Conservation (phyloP, 2,888 invertebrate genomes). For the Torymus tubicola region DNA sequence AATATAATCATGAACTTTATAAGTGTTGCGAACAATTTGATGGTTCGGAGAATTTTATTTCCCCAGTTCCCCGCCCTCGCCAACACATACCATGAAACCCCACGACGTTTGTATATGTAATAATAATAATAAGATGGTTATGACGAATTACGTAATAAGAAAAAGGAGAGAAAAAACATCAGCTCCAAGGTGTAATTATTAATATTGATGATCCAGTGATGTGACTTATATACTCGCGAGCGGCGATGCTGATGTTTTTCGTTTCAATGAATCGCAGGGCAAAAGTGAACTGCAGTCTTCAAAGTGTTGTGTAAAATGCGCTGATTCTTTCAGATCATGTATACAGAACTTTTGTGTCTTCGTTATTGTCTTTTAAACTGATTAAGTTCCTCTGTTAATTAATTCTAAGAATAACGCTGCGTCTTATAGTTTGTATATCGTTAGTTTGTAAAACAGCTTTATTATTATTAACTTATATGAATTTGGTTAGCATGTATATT, state of each 20-base stretch:
- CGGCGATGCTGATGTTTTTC: constrained; percentile 12
- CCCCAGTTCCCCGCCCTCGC: background rate
- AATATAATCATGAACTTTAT: constrained; percentile 57
- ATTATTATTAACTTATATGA: too few relatives aligned
- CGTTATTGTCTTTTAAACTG: background rate
- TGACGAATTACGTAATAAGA: constrained; percentile 13
- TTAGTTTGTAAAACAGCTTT: too few relatives aligned
- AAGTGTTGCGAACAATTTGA: constrained; percentile 50
- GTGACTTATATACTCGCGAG: background rate
- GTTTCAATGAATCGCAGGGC: constrained; percentile 19
- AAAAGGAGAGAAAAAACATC: background rate
- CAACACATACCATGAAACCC: background rate
- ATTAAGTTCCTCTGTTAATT: constrained; percentile 34
- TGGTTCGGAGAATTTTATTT: constrained; percentile 33
- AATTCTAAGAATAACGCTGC: constrained; percentile 15
- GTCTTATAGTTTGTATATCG: background rate
- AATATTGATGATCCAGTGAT: background rate
- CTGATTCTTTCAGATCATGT: background rate
- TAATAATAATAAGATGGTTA: constrained; percentile 1
- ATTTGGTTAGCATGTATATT: too few relatives aligned
- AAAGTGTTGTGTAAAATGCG: constrained; percentile 14
- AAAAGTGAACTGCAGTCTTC: constrained; percentile 14
- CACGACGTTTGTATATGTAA: constrained; percentile 48
- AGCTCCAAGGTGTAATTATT: constrained; percentile 18
- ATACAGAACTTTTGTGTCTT: constrained; percentile 1